Evolutionary conservation across 2,113 vertebrate genomes (phyloP).

Genomic region (Ciconia stormi): DNA sequence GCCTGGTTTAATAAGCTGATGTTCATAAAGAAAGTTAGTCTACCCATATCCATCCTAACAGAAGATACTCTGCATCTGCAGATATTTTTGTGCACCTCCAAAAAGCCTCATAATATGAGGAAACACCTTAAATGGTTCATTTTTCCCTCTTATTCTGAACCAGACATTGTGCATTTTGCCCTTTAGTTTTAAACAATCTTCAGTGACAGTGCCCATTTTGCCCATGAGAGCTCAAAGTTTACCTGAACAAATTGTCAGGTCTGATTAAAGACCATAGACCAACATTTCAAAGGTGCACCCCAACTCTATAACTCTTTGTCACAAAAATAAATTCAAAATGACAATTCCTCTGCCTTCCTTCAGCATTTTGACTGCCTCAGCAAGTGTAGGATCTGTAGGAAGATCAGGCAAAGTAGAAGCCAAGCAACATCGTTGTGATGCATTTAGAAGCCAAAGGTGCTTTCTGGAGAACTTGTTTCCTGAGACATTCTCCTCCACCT

Average conservation of each 20-base stretch:
- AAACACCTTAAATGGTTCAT: rapidly evolving
- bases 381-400: neutral
- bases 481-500: neutral
- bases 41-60: neutral
- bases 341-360: neutral
- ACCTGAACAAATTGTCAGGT: neutral
- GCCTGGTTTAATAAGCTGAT: neutral
- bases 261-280: neutral
- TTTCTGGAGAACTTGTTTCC: neutral
- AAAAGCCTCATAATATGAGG: neutral
- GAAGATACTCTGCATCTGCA: neutral
- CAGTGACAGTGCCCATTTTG: rapidly evolving
- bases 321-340: neutral
- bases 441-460: neutral
- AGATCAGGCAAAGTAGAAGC: neutral
- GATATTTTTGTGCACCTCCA: neutral
- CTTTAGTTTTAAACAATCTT: neutral
- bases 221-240: neutral
- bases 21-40: neutral
- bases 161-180: neutral
- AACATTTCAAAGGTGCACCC: neutral
- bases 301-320: neutral
- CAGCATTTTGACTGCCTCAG: neutral
- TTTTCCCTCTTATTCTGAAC: neutral
- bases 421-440: neutral